A percentile compares a stretch with the other conserved stretches of the same genome.
Evolutionary conservation across 2,888 invertebrate species (phyloP).

Genomic region (Itoplectis maculator): DNA sequence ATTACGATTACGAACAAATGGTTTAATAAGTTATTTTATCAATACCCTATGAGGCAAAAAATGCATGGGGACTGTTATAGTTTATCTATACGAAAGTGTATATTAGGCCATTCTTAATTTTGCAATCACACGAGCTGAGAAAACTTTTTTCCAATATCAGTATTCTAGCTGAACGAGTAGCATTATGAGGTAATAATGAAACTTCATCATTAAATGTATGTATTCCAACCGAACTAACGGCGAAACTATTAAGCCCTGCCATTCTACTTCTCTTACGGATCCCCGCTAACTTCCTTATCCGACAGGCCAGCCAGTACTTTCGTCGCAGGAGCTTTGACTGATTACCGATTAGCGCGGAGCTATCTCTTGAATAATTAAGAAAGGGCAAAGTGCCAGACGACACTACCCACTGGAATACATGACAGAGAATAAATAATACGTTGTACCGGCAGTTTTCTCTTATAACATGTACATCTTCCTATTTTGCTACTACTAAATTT

Average conservation of each 20-base stretch:
- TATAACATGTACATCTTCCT: background rate
- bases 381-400: slow-evolving; percentile 9
- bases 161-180: too few species aligned
- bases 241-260: slow-evolving; percentile 53
- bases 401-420: slow-evolving; percentile 47
- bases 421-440: slow-evolving; percentile 65
- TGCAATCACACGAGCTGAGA: too few species aligned
- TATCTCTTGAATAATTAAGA: slow-evolving; percentile 69
- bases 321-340: slow-evolving; percentile 52
- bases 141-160: too few species aligned
- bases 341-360: slow-evolving; percentile 68
- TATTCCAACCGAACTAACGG: slow-evolving; percentile 45
- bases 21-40: background rate
- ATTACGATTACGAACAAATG: background rate
- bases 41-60: background rate
- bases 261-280: slow-evolving; percentile 26
- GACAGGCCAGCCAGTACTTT: slow-evolving; percentile 3
- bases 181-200: slow-evolving; percentile 58
- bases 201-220: slow-evolving; percentile 64
- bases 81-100: too few species aligned
- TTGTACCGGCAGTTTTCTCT: slow-evolving; percentile 20
- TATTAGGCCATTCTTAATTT: too few species aligned
- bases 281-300: background rate
- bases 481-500: background rate
- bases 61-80: background rate